Base-by-base conservation (phyloP, 2,113 vertebrate species). In the Erinaceus europaeus region DNA sequence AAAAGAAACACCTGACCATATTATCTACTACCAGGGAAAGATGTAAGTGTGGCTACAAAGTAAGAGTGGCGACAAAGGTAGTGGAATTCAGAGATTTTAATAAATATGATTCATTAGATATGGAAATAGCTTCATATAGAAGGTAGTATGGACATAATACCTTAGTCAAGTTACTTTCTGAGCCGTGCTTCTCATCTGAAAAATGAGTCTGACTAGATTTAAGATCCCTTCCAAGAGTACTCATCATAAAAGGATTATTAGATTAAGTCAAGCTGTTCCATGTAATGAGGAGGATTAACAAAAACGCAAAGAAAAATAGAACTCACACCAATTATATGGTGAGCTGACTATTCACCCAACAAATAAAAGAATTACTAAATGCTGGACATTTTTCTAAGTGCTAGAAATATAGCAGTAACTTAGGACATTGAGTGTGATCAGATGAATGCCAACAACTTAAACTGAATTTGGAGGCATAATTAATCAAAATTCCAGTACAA, bases 141-240 rank as follows among this genome's bases (percentile, higher is more conserved):
- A 91, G 9, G 21, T 5, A 78, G 15, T 92, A 29, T 64, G 75
- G 21, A 12, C 38, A 64, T 27, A 7, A 27, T 79, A 71, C n/a
- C 9, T 79, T 75, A 59, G 74, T 65, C 61, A 69, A 48, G 44
- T 81, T 36, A 74, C 40, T 81, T 32, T 87, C 42, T 40, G 55
- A 86, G 64, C 44, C 57, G 74, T 10, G 38, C 90, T 80, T 38
- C 57, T 86, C 61, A 83, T 29, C 21, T 71, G 53, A 81, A 92
- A 86, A 89, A 68, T 48, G 34, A 44, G 53, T 81, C 13, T 87
- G 53, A 91, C n/a, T 65, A 92, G 27, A 48, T 84, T 36, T n/a
- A 65, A 75, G 34, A 74, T 14, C 34, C 52, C 50, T 76, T 86
- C 27, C 23, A 86, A 64, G 44, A 69, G 25, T 71, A 25, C 18